Percentiles rank a stretch among this genome's conserved stretches.
phyloP scores from a whole-genome alignment of 2,113 vertebrate genomes.

The Onychostoma macrolepis region DNA sequence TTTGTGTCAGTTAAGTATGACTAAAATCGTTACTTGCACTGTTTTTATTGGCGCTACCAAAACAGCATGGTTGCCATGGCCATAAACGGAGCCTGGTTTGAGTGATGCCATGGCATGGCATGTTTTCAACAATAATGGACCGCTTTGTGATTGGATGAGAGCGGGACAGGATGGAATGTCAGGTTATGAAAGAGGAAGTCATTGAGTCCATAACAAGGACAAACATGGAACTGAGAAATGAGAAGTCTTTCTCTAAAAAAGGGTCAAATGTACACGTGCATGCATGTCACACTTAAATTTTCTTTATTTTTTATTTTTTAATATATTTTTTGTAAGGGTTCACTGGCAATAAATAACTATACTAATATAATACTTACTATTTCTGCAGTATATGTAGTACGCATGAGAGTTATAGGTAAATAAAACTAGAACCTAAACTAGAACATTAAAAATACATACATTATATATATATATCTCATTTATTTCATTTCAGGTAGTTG shows the following conservation, averaged over 20 bases:
- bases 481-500: background rate
- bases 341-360: background rate
- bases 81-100: background rate
- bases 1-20: background rate
- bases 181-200: constrained; percentile 24
- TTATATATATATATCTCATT: too few relatives aligned
- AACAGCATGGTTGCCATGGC: constrained; percentile 10
- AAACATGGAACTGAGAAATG: constrained; percentile 22
- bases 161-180: background rate
- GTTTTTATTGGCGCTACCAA: background rate
- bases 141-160: background rate
- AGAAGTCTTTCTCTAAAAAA: constrained; percentile 9
- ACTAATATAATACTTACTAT: background rate
- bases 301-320: background rate
- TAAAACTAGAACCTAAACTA: background rate
- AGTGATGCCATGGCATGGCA: background rate
- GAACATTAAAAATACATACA: too few relatives aligned
- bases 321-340: too few relatives aligned
- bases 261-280: background rate
- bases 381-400: background rate
- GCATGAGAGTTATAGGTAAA: background rate
- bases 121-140: background rate
- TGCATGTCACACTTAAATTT: background rate
- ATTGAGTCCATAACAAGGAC: background rate
- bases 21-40: background rate